Base-by-base conservation (phyloP, 2,888 invertebrate genomes). In the Deilephila elpenor region DNA sequence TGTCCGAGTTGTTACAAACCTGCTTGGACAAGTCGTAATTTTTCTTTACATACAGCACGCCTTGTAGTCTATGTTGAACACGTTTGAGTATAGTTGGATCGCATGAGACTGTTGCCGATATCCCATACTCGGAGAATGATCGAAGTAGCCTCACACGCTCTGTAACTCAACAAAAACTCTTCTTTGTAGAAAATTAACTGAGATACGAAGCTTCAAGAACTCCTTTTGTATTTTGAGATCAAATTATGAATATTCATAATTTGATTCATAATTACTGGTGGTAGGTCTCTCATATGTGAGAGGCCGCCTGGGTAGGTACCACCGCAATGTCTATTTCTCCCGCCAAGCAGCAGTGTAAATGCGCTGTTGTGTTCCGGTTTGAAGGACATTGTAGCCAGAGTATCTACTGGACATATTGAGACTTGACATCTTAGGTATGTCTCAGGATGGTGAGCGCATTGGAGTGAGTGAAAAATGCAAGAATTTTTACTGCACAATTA, bases 71-170 rank as follows among this genome's bases (percentile, higher is more conserved):
- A 0, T 77, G 76, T 0, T 78, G 77, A 0, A 79, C 61, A 0
- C 78, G 71, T 8, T 84, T 80, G 19, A 91, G 76, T 3, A 80
- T 72, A 2, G 75, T 51, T 0, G 84, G 72, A 25, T 89, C 78
- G 60, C 92, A 92, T 0, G 88, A 80, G 25, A 89, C 75, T 0
- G 86, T 87, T 1, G 85, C 82, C 14, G 77, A 73, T 51, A 91
- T 75, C 0, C 87, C 89, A 73, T 84, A 73, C 6, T 77, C 76
- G 0, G 84, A 85, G 5, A 93, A 75, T 29, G 86, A 79, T 4
- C 87, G 88, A 11, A 81, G 76, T 0, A 91, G 80, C n/a, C 83
- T 84, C 0, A 86, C 74, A 74, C 84, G 83, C 73, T 91, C 93
- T 93, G 84, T 29, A 77, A 76, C 37, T 5, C 44, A 59, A 75